Evolutionary conservation across 2,113 vertebrate genomes (phyloP).

Genomic region (Petromus typicus): DNA sequence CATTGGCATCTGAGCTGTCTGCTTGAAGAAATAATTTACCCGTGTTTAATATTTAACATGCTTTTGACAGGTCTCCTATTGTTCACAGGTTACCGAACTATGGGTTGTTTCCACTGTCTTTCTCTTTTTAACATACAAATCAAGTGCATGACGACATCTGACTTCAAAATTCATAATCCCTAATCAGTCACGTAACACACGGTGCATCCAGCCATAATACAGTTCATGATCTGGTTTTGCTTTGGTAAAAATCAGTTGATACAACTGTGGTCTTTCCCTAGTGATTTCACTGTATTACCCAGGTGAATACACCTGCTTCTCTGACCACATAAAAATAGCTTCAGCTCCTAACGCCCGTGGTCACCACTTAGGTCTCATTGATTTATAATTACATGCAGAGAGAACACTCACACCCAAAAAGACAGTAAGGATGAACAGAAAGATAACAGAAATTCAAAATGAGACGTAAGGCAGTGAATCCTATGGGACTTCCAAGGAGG

Average conservation of each 20-base stretch:
- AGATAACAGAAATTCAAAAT: conserved; percentile 15
- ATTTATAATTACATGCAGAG: not conserved
- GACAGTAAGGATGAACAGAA: not conserved
- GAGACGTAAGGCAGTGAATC: conserved; percentile 15
- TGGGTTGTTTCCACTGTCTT: not conserved
- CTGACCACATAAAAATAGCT: conserved; percentile 11
- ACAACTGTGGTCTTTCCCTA: not conserved
- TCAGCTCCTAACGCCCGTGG: not conserved
- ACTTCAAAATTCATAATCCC: conserved; percentile 59
- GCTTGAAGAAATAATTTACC: conserved; percentile 46
- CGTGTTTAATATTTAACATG: conserved; percentile 42
- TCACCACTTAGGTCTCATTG: not conserved
- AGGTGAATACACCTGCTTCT: not conserved
- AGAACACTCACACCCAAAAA: not conserved
- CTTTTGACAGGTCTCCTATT: not conserved
- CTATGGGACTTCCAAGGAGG: not conserved
- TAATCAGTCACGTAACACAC: conserved; percentile 43
- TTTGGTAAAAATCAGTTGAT: not conserved
- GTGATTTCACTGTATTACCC: not conserved
- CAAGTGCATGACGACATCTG: not conserved
- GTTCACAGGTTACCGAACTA: conserved; percentile 26
- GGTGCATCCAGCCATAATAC: not conserved
- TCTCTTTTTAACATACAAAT: conserved; percentile 3
- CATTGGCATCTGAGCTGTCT: conserved; percentile 52
- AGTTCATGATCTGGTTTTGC: not conserved